Evolutionary conservation across 2,113 vertebrate genomes (phyloP).

Genomic region (Arizona elegans): DNA sequence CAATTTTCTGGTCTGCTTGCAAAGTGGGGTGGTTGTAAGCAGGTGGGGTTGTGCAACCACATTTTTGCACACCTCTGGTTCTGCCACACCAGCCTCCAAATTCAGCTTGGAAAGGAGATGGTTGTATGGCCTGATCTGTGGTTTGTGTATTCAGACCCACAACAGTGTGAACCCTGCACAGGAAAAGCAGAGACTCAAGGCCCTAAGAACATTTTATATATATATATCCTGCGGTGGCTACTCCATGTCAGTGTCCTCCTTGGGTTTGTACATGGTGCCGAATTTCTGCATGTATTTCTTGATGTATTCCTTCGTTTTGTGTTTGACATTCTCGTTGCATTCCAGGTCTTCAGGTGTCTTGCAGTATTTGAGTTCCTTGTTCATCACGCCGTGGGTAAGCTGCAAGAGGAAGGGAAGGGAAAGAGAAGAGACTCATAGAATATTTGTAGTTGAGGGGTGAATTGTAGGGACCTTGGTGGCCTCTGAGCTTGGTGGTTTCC

Average conservation of each 20-base stretch:
- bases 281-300: constrained; percentile 99
- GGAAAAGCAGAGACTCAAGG: not conserved
- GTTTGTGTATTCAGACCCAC: not conserved
- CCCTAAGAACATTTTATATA: too few species aligned
- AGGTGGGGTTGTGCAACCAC: not conserved
- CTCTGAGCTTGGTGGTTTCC: too few species aligned
- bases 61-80: not conserved
- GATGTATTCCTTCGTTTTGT: constrained; percentile 99
- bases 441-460: too few species aligned
- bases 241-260: constrained; percentile 92
- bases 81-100: not conserved
- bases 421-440: too few species aligned
- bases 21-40: constrained; percentile 6
- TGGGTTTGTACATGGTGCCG: constrained; percentile 90
- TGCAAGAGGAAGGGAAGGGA: constrained; percentile 37
- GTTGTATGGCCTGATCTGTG: not conserved
- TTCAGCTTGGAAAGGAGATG: not conserved
- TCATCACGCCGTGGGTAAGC: constrained; percentile 98
- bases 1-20: constrained; percentile 32
- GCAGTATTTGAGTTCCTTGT: constrained; percentile 97
- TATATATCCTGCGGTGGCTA: constrained; percentile 48
- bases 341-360: constrained; percentile 96
- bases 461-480: too few species aligned
- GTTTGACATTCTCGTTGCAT: constrained; percentile 98
- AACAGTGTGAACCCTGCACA: constrained; percentile 1